phyloP scores from a whole-genome alignment of 2,113 vertebrate species.

The Barnardius zonarius region DNA sequence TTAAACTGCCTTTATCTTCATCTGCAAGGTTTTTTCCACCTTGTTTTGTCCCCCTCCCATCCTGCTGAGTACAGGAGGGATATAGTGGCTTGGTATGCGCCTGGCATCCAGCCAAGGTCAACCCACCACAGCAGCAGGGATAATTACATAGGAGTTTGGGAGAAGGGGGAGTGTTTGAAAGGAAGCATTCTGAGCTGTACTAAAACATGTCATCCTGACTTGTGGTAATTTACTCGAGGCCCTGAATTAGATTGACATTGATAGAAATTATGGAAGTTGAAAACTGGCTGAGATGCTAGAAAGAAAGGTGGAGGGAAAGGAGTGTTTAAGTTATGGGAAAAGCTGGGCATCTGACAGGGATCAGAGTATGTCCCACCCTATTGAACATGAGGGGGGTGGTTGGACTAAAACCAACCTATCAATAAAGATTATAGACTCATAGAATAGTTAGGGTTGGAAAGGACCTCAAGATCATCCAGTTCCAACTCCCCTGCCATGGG shows the following conservation, averaged over 20 bases:
- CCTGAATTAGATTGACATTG: neutral
- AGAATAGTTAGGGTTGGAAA: too few relatives aligned
- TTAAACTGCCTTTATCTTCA: neutral
- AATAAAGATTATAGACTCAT: neutral
- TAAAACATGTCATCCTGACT: neutral
- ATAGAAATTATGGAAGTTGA: neutral
- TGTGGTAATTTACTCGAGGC: neutral
- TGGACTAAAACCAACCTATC: neutral
- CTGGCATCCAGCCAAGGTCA: neutral
- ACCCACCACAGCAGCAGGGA: neutral
- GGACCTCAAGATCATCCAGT: too few relatives aligned
- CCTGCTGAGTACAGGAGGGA: neutral
- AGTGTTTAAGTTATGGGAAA: neutral
- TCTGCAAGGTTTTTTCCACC: neutral
- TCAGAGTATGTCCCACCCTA: neutral
- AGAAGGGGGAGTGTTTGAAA: neutral
- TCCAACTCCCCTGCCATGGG: too few relatives aligned
- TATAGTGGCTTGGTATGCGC: neutral
- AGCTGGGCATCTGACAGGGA: rapidly evolving
- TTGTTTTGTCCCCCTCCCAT: neutral
- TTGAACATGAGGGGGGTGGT: neutral
- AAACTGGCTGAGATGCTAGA: neutral
- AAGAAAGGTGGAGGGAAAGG: neutral
- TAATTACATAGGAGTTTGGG: neutral
- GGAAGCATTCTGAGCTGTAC: neutral